A percentile compares a stretch with the other conserved stretches of the same genome.
phyloP scores from a whole-genome alignment of 2,113 vertebrate genomes.

The Pygoscelis adeliae region DNA sequence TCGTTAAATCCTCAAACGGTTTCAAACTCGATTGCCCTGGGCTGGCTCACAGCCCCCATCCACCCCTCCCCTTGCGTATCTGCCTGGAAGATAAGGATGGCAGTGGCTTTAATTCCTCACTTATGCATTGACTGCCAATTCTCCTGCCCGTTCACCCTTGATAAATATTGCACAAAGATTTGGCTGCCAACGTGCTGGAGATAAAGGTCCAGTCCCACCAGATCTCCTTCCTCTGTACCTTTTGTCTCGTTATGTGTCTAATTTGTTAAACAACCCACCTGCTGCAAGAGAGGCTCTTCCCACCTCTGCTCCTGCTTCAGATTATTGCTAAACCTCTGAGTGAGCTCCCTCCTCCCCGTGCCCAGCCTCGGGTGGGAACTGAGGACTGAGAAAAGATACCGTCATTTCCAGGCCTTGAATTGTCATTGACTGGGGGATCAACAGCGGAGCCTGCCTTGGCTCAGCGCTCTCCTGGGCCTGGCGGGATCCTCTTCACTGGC shows the following conservation, averaged over 20 bases:
- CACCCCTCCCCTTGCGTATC: neutral
- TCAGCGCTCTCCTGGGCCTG: neutral
- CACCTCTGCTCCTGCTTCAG: neutral
- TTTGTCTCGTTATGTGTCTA: neutral
- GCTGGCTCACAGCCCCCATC: neutral
- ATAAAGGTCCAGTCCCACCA: constrained; percentile 25
- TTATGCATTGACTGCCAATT: constrained; percentile 21
- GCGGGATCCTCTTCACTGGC: neutral
- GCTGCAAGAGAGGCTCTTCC: neutral
- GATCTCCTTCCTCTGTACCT: neutral
- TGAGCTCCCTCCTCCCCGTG: neutral
- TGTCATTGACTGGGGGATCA: constrained; percentile 36
- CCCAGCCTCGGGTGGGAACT: neutral
- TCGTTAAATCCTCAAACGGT: neutral
- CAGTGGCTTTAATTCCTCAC: constrained; percentile 33
- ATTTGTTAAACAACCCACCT: constrained; percentile 21
- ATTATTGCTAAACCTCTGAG: neutral
- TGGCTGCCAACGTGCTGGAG: constrained; percentile 14
- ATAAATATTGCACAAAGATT: constrained; percentile 40
- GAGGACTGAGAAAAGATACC: neutral
- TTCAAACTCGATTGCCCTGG: constrained; percentile 8
- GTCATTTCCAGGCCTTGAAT: constrained; percentile 38
- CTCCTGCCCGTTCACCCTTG: constrained; percentile 44
- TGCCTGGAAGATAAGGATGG: constrained; percentile 39
- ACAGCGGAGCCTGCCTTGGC: neutral